phyloP scores from a whole-genome alignment of 1,140 invertebrate species.

The Holotrichia oblita region DNA sequence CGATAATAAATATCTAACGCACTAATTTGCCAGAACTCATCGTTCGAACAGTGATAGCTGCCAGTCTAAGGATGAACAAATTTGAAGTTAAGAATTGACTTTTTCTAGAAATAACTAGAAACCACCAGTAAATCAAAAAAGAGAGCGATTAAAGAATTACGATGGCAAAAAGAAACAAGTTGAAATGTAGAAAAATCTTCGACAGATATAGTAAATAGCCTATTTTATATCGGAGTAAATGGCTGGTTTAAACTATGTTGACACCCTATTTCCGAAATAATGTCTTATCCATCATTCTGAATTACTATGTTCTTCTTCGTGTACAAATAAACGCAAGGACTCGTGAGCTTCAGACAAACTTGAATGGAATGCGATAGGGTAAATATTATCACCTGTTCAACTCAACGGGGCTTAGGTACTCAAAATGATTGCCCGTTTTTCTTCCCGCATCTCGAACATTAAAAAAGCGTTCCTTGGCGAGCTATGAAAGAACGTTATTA shows the following conservation, averaged over 20 bases:
- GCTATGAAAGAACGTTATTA: neutral
- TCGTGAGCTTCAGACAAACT: neutral
- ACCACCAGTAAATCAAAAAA: too few species aligned
- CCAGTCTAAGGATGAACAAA: too few species aligned
- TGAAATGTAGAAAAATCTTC: too few species aligned
- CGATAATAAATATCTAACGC: too few species aligned
- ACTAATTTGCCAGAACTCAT: too few species aligned
- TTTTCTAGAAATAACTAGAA: too few species aligned
- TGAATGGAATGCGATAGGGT: neutral
- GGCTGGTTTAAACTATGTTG: neutral
- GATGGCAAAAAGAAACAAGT: too few species aligned
- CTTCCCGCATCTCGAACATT: slow-evolving; percentile 17
- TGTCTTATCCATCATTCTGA: neutral
- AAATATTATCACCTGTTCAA: slow-evolving; percentile 27
- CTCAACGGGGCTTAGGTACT: slow-evolving; percentile 1
- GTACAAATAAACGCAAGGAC: neutral
- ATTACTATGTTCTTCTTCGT: neutral
- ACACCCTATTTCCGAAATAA: neutral
- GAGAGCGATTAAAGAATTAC: too few species aligned
- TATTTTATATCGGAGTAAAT: too few species aligned
- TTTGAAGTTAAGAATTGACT: too few species aligned
- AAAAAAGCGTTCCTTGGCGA: slow-evolving; percentile 8
- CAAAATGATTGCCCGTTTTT: slow-evolving; percentile 24
- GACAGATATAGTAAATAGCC: too few species aligned
- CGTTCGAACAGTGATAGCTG: too few species aligned